phyloP scores from a whole-genome alignment of 2,113 vertebrate species.

The Craseonycteris thonglongyai region DNA sequence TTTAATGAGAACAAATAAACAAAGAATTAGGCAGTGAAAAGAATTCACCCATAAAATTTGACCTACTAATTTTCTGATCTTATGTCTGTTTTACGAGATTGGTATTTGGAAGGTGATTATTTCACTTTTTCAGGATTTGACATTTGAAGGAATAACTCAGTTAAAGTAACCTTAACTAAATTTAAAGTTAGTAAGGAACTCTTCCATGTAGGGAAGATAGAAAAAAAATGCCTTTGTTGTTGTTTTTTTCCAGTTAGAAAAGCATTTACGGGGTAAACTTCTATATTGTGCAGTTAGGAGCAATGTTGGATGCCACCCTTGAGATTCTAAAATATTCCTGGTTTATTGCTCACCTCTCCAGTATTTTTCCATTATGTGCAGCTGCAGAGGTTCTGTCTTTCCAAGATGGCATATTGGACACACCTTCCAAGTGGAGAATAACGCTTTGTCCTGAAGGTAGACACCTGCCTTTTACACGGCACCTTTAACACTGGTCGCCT shows the following conservation, averaged over 20 bases:
- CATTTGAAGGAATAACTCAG: neutral
- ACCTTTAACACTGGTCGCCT: neutral
- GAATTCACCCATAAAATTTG: neutral
- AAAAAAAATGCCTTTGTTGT: neutral
- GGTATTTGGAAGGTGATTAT: neutral
- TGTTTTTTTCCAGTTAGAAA: neutral
- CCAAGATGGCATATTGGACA: neutral
- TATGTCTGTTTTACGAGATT: neutral
- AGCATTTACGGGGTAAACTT: neutral
- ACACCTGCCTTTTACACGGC: neutral
- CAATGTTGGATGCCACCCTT: neutral
- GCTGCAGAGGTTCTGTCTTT: constrained; percentile 8
- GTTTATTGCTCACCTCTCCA: neutral
- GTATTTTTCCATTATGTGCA: neutral
- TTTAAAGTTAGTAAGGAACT: neutral
- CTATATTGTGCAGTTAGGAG: neutral
- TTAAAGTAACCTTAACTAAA: neutral
- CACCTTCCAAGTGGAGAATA: neutral
- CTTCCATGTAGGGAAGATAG: neutral
- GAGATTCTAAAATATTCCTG: neutral
- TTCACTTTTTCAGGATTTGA: neutral
- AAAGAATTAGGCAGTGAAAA: neutral
- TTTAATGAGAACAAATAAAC: neutral
- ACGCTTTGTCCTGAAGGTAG: neutral
- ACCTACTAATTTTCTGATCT: neutral